Evolutionary conservation across 2,888 invertebrate species (phyloP).

Genomic region (Theodoxus fluviatilis): DNA sequence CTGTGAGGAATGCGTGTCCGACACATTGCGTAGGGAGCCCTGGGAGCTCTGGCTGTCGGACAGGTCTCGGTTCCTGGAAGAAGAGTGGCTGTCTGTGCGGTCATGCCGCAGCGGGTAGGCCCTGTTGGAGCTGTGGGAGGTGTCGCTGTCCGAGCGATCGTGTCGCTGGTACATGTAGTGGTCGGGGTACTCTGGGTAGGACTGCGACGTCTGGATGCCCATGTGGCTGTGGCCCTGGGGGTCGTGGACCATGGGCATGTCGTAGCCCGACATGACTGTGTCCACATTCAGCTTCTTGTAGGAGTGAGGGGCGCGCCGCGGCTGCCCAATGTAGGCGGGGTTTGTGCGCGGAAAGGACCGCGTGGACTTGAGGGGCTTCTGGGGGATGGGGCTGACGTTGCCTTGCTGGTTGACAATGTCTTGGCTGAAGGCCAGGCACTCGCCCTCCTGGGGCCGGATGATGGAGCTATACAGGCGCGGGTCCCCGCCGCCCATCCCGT

Average conservation of each 20-base stretch:
- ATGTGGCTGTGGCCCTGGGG: conserved; percentile 32
- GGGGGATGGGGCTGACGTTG: conserved; percentile 45
- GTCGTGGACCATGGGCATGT: conserved; percentile 28
- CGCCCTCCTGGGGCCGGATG: conserved; percentile 41
- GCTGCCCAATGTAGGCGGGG: conserved; percentile 63
- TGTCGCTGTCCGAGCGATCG: conserved; percentile 62
- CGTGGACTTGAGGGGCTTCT: conserved; percentile 49
- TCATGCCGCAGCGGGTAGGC: conserved; percentile 40
- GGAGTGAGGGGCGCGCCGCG: conserved; percentile 36
- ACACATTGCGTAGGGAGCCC: conserved; percentile 68
- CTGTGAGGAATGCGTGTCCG: conserved; percentile 59
- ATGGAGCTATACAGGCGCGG: conserved; percentile 41
- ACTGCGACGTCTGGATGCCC: conserved; percentile 52
- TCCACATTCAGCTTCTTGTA: conserved; percentile 34
- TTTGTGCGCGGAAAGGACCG: conserved; percentile 63
- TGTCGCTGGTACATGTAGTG: conserved; percentile 42
- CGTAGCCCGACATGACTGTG: conserved; percentile 27
- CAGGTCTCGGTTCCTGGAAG: conserved; percentile 45
- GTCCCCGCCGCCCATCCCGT: conserved; percentile 30
- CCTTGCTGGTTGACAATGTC: conserved; percentile 55
- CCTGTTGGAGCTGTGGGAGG: conserved; percentile 55
- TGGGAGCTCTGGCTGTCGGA: conserved; percentile 68
- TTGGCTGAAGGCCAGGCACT: conserved; percentile 56
- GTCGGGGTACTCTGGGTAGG: conserved; percentile 31
- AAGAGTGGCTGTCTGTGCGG: conserved; percentile 43